Evolutionary conservation across 1,140 invertebrate species (phyloP).

Genomic region (Bombus confusus): DNA sequence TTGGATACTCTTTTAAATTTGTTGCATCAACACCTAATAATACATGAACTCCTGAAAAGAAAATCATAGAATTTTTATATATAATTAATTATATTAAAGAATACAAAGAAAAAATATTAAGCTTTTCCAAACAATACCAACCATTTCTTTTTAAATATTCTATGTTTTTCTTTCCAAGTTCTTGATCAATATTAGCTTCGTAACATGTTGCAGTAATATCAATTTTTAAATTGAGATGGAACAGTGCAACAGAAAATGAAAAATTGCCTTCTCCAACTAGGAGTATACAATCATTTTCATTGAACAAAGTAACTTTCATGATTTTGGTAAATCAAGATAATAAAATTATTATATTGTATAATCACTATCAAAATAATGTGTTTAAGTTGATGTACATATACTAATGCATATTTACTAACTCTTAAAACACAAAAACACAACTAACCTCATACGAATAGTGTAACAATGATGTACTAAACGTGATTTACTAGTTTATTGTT

Average conservation of each 20-base stretch:
- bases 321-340: conserved; percentile 16
- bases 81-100: neutral
- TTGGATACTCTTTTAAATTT: conserved; percentile 71
- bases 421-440: neutral
- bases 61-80: conserved; percentile 56
- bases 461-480: neutral
- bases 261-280: conserved; percentile 85
- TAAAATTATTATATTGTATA: neutral
- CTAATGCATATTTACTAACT: conserved; percentile 1
- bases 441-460: conserved; percentile 33
- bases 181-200: conserved; percentile 61
- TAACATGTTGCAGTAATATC: conserved; percentile 75
- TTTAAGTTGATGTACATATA: neutral
- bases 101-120: neutral
- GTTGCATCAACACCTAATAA: conserved; percentile 83
- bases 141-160: conserved; percentile 72
- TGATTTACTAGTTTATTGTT: neutral
- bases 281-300: conserved; percentile 72
- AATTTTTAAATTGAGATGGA: conserved; percentile 69
- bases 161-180: conserved; percentile 72
- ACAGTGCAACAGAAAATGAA: conserved; percentile 83
- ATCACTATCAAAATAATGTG: conserved; percentile 6
- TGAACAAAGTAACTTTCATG: conserved; percentile 73
- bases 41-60: conserved; percentile 81
- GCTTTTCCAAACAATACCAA: conserved; percentile 63